Base-by-base conservation (phyloP, 2,797 vertebrate species). In the Botia almorhae region DNA sequence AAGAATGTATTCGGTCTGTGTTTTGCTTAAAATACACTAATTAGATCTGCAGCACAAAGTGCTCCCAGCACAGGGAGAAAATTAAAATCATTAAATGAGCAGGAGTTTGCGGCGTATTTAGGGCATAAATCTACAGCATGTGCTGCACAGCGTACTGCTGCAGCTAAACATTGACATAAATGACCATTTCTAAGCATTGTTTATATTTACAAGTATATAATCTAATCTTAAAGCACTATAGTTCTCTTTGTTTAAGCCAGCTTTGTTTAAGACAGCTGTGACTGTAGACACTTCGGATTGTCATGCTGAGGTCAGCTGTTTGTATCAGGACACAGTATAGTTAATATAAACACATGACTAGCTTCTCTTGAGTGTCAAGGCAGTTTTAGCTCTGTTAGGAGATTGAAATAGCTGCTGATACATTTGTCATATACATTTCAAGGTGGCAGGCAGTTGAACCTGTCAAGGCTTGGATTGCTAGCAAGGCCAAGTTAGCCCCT, bases 31-130 rank as follows among this genome's bases (percentile, higher is more conserved):
- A 76, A 65, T n/a, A 23, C 79, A 86, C 46, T 88, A 89, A 91
- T 89, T 88, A 89, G 76, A 82, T 87, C 77, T 82, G 74, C 73
- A 58, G 81, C 82, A 80, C 76, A 60, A 85, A 81, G 78, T 87
- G 78, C 82, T 79, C 81, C 78, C 80, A 85, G 85, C 70, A 87
- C 77, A 79, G 74, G 64, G 4, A 87, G 72, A 73, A 88, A 91
- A 84, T 80, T 74, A 85, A 61, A 88, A 88, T 81, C 69, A 83
- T 80, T 58, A 74, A 88, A 83, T 84, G 69, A 83, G 84, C 65
- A 82, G 72, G 82, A 68, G 81, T 55, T 23, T 48, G 50, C 71
- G 8, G n/a, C 50, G 60, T 58, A 76, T 80, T 80, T 76, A 76
- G 51, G 39, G 61, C 58, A 72, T 39, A 58, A 67, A 53, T 51